phyloP scores from a whole-genome alignment of 53 echinoderm and acorn worm species.

The Arbacia lixula region DNA sequence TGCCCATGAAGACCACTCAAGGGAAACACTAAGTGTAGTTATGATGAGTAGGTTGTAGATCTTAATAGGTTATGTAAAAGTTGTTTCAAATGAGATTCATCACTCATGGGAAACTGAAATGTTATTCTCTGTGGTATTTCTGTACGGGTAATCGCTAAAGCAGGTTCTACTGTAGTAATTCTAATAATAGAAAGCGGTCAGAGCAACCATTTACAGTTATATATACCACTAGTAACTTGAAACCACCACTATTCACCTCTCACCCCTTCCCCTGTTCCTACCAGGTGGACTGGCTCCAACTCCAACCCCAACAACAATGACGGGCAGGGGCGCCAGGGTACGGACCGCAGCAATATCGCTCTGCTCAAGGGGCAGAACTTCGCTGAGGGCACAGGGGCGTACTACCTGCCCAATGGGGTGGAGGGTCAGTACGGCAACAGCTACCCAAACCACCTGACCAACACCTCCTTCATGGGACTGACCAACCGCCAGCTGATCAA shows the following conservation, averaged over 20 bases:
- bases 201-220: no score
- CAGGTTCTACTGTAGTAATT: not conserved
- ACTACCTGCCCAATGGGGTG: slow-evolving; percentile 80
- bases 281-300: slow-evolving; percentile 96
- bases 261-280: not conserved
- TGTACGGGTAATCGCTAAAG: no score
- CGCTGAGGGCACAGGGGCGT: slow-evolving; percentile 65
- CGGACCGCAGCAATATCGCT: slow-evolving; percentile 90
- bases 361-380: slow-evolving; percentile 70
- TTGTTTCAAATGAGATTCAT: no score
- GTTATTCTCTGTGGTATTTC: no score
- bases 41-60: no score
- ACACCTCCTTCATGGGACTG: slow-evolving; percentile 78
- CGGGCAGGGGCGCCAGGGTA: slow-evolving; percentile 92
- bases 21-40: no score
- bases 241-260: no score
- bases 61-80: no score
- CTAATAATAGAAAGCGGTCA: not conserved
- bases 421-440: slow-evolving; percentile 86
- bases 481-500: slow-evolving; percentile 63
- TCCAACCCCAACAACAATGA: slow-evolving; percentile 97
- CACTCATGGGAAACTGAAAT: no score
- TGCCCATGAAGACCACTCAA: no score
- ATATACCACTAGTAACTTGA: no score
- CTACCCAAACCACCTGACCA: slow-evolving; percentile 75